Evolutionary conservation across 2,113 vertebrate genomes (phyloP), one percentile per base, ranked within the genome.

Genomic region (Microtus ochrogaster): DNA sequence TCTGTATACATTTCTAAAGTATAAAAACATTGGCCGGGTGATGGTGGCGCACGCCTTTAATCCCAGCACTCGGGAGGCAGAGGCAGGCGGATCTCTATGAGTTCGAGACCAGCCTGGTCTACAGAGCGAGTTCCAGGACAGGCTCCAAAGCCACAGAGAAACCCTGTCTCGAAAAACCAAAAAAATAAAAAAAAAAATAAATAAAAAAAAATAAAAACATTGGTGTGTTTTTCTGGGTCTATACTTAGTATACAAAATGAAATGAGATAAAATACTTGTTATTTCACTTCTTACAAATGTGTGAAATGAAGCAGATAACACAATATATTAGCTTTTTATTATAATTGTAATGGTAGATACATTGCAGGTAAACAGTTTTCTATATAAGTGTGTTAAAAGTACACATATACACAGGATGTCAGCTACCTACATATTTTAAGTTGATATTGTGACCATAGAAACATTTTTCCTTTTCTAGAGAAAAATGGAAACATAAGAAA

Each of bases 271-370:
- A 49, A 1, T 95, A 68, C 77, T 81, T 78, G 19, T 92, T n/a
- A 87, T 83, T 94, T 90, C 58, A 70, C 44, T 87, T 83, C 16
- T 96, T 55, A 87, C 68, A 81, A 78, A 77, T 61, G 61, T 76
- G 61, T 47, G 3, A 44, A 58, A 76, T 77, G 70, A 79, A 49
- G 5, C 11, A 85, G 66, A 41, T 90, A 76, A 82, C 61, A 14
- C 30, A 97, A n/a, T 72, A 72, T 76, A 36, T 82, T 89, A 93
- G 7, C 26, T 79, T 95, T 94, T 94, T 95, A 10, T 85, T 95
- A 92, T 84, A 89, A n/a, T 81, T 49, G 44, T 66, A 58, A 63
- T 90, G 10, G 44, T 96, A 76, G 58, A 72, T 66, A 33, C 24
- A 66, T 63, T 92, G 16, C 21, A 92, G 21, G 44, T 88, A 26